Conservation (phyloP, 2,113 vertebrate species). For the Sigmodon hispidus region DNA sequence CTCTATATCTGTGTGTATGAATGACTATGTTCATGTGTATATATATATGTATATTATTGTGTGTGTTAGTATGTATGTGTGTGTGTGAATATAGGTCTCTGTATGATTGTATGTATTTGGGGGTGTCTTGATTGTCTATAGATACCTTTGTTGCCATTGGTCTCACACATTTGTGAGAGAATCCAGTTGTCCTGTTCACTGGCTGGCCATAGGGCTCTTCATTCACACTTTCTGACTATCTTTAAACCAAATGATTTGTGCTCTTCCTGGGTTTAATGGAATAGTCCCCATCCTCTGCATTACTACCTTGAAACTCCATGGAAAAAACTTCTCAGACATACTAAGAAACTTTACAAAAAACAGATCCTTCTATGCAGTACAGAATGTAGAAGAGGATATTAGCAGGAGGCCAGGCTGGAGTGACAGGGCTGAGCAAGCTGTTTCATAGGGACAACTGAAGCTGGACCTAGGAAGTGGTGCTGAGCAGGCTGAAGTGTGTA, state of each 20-base stretch:
- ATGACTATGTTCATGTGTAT: background rate
- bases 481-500: background rate
- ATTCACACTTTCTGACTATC: background rate
- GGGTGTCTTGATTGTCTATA: too few species aligned
- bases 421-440: too few species aligned
- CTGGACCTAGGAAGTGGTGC: background rate
- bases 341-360: background rate
- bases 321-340: background rate
- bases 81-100: too few species aligned
- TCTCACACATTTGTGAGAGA: background rate
- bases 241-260: background rate
- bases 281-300: background rate
- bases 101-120: background rate
- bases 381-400: background rate
- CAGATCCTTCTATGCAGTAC: background rate
- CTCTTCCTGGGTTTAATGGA: fast-evolving
- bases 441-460: background rate
- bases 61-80: fast-evolving
- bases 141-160: background rate
- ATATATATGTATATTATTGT: background rate
- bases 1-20: too few species aligned
- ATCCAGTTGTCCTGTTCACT: fast-evolving
- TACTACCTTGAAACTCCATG: background rate
- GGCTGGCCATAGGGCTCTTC: background rate
- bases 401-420: too few species aligned